Percentiles rank a stretch among this genome's conserved stretches.
Conservation (phyloP, 2,113 vertebrate genomes). For the Lota lota region DNA sequence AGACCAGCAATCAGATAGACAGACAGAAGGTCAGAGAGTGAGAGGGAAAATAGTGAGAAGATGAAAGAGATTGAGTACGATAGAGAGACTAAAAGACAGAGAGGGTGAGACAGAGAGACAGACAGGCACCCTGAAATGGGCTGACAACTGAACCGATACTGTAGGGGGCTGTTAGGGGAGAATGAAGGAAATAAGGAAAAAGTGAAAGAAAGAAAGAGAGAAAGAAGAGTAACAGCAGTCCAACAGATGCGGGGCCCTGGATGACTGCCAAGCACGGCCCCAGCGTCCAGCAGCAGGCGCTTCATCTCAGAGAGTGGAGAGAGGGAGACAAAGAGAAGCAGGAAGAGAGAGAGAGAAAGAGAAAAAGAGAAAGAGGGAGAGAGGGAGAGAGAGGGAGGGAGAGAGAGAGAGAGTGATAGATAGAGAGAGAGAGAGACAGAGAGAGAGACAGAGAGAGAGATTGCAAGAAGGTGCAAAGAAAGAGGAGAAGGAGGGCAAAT, state of each 20-base stretch:
- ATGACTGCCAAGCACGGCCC: constrained; percentile 60
- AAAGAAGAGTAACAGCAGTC: constrained; percentile 67
- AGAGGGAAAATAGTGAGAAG: neutral
- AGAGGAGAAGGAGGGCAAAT: constrained; percentile 4
- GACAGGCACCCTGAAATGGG: constrained; percentile 55
- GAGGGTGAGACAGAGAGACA: constrained; percentile 2
- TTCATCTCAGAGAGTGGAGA: constrained; percentile 60
- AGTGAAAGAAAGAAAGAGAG: neutral
- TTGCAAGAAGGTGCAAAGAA: constrained; percentile 24
- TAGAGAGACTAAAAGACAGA: too few relatives aligned
- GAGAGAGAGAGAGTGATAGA: too few relatives aligned
- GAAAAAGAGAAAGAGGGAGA: too few relatives aligned
- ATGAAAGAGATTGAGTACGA: too few relatives aligned
- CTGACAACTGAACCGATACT: constrained; percentile 64
- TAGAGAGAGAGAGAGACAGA: constrained; percentile 12
- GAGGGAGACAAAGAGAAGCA: constrained; percentile 39
- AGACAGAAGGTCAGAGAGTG: too few relatives aligned
- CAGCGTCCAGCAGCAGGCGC: constrained; percentile 56
- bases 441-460: constrained; percentile 53
- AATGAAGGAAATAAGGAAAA: neutral
- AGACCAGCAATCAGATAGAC: neutral
- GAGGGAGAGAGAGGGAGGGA: too few relatives aligned
- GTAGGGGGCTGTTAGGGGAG: constrained; percentile 49
- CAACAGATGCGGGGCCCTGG: constrained; percentile 75
- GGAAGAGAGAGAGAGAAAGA: constrained; percentile 19